These are phyloP conservation scores for Stegodyphus dumicola DNA, from an alignment of 1,140 invertebrate species.

Conservation along the genomic window DNA sequence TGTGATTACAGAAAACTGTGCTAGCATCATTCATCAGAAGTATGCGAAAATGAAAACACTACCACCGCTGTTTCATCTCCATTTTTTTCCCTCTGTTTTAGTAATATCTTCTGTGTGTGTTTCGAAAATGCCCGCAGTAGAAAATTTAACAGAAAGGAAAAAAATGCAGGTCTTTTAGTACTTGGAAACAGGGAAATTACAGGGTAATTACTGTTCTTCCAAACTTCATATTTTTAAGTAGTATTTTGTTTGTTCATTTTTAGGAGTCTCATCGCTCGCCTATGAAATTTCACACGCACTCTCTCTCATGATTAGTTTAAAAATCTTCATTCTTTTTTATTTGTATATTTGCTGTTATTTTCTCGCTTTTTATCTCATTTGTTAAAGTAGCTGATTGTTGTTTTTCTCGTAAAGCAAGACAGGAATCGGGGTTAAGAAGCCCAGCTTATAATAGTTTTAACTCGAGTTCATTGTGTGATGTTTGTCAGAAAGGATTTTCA, in stretches of 20 bases:
- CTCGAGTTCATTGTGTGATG: no score
- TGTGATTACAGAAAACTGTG: neutral
- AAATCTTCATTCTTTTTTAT: no score
- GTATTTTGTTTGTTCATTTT: neutral
- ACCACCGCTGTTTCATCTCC: neutral
- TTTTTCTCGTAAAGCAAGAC: no score
- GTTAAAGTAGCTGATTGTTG: no score
- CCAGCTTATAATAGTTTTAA: no score
- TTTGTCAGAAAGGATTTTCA: no score
- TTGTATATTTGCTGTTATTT: no score
- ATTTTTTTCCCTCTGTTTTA: neutral
- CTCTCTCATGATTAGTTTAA: no score
- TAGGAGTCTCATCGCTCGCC: no score
- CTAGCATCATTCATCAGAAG: neutral
- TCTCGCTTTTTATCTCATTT: no score
- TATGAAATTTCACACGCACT: no score
- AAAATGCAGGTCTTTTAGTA: conserved; percentile 2
- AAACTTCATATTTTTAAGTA: neutral
- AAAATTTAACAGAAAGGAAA: neutral
- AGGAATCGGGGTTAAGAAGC: no score
- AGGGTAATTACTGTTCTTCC: conserved; percentile 38
- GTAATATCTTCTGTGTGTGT: neutral
- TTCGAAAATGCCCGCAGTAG: neutral
- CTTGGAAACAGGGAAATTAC: conserved; percentile 47
- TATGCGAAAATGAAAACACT: neutral